These are phyloP conservation scores for Sitophilus oryzae DNA, from an alignment of 1,140 invertebrate species.

Conservation along the genomic window DNA sequence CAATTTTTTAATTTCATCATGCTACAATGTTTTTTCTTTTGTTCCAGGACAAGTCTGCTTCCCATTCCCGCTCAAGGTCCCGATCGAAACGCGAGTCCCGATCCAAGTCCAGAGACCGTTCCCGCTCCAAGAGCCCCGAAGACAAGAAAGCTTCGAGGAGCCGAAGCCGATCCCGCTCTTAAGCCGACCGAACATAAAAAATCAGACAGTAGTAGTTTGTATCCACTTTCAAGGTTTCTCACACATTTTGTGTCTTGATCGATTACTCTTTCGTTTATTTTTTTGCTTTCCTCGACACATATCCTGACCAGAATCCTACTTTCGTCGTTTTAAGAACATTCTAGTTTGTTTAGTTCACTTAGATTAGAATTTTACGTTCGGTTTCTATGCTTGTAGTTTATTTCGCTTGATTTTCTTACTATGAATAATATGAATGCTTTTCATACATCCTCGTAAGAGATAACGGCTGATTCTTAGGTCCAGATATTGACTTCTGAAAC, in stretches of 20 bases:
- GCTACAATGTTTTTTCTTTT: too few species aligned
- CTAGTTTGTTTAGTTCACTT: too few species aligned
- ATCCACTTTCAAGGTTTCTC: slow-evolving; percentile 6
- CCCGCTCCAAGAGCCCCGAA: slow-evolving; percentile 17
- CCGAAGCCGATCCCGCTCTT: slow-evolving; percentile 17
- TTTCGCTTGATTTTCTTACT: too few species aligned
- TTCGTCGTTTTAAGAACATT: too few species aligned
- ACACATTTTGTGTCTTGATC: slow-evolving; percentile 3
- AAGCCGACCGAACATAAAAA: neutral
- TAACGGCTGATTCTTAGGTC: too few species aligned
- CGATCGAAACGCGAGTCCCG: slow-evolving; percentile 17
- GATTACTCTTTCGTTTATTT: slow-evolving; percentile 8
- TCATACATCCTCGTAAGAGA: too few species aligned
- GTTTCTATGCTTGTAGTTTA: too few species aligned
- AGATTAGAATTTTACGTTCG: too few species aligned
- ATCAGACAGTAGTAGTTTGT: slow-evolving; percentile 19
- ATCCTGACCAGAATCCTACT: too few species aligned
- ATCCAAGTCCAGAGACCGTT: slow-evolving; percentile 18
- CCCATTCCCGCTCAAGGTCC: slow-evolving; percentile 16
- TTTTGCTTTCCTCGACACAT: neutral
- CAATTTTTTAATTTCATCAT: too few species aligned
- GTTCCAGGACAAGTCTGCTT: slow-evolving; percentile 20
- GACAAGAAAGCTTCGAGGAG: slow-evolving; percentile 22
- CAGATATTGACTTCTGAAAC: too few species aligned
- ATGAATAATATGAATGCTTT: too few species aligned